phyloP scores from a whole-genome alignment of 2,888 invertebrate species.

The Helobdella robusta region DNA sequence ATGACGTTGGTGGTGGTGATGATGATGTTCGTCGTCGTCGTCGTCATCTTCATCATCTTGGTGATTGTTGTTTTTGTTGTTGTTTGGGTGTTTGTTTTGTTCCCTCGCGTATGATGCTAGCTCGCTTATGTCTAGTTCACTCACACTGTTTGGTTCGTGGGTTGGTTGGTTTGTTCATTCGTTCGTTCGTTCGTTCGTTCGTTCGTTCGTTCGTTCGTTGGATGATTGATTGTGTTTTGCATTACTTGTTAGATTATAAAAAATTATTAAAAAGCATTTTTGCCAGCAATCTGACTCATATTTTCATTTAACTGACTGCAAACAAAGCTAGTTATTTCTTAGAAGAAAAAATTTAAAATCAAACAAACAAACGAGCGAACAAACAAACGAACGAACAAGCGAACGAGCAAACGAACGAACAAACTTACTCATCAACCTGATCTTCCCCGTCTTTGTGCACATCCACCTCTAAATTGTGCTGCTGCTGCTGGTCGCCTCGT shows the following conservation, averaged over 20 bases:
- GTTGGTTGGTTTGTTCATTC: not conserved
- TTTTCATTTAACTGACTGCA: not conserved
- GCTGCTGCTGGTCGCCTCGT: not conserved
- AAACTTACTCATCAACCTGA: not conserved
- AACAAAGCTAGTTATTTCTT: not conserved
- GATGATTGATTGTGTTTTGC: not conserved
- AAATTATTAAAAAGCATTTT: too few relatives aligned
- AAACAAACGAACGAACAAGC: not conserved
- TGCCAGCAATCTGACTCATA: too few relatives aligned
- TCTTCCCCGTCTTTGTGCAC: not conserved
- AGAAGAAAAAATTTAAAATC: too few relatives aligned
- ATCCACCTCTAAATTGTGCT: not conserved
- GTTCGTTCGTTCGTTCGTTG: not conserved
- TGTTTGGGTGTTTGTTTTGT: too few relatives aligned
- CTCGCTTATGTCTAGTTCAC: too few relatives aligned
- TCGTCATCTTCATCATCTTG: too few relatives aligned
- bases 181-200: constrained; percentile 3
- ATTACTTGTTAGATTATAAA: not conserved
- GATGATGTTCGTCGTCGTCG: too few relatives aligned
- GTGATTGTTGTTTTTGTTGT: too few relatives aligned
- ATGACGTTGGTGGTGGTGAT: too few relatives aligned
- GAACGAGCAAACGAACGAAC: not conserved
- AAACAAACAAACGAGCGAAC: not conserved
- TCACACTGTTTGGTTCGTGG: not conserved
- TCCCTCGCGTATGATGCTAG: too few relatives aligned